Conservation (phyloP, 1,140 invertebrate genomes). For the Drosophila varians region DNA sequence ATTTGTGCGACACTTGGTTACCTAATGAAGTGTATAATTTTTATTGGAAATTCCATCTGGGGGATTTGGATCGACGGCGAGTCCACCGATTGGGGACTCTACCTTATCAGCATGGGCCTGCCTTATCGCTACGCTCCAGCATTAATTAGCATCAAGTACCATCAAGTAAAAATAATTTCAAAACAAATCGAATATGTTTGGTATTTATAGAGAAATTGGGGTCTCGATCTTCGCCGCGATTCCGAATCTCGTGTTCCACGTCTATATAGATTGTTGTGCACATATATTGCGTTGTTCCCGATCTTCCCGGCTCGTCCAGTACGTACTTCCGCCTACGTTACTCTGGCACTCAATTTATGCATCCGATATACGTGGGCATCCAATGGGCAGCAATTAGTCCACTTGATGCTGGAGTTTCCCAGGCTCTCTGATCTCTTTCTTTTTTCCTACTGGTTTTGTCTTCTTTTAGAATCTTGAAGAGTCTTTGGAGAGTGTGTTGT, state of each 20-base stretch:
- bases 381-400: conserved; percentile 29
- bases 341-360: conserved; percentile 21
- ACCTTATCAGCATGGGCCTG: too few relatives aligned
- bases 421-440: neutral
- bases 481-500: conserved; percentile 2
- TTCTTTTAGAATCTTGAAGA: neutral
- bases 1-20: too few relatives aligned
- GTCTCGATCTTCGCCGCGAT: neutral
- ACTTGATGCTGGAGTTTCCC: conserved; percentile 26
- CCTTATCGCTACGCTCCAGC: conserved; percentile 35
- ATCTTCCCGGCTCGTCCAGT: neutral
- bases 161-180: conserved; percentile 40
- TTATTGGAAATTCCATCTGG: too few relatives aligned
- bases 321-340: conserved; percentile 27
- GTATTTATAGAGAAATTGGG: conserved; percentile 20
- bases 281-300: conserved; percentile 22
- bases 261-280: neutral
- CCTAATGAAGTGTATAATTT: too few relatives aligned
- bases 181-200: conserved; percentile 23
- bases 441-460: neutral
- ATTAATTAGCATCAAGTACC: conserved; percentile 32
- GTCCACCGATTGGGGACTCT: too few relatives aligned
- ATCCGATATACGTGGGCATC: conserved; percentile 6
- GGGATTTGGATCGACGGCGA: too few relatives aligned
- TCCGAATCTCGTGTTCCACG: conserved; percentile 2